Evolutionary conservation across 2,888 invertebrate genomes (phyloP).

Genomic region (Xylota sylvarum): DNA sequence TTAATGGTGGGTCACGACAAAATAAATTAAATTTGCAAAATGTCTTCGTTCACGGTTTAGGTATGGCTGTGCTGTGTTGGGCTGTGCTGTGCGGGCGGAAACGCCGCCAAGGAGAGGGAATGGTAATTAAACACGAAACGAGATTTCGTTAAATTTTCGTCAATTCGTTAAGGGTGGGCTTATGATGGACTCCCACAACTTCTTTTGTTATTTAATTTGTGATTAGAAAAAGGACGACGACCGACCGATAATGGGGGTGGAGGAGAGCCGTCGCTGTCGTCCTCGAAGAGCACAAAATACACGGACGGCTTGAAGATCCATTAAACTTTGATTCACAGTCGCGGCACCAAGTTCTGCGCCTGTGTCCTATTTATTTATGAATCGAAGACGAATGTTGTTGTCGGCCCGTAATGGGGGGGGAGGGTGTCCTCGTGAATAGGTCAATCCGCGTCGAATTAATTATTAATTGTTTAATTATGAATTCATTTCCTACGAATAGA

Average conservation of each 20-base stretch:
- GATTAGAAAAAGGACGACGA: constrained; percentile 27
- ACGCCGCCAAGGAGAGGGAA: constrained; percentile 4
- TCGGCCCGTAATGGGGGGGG: no score
- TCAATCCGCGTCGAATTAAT: constrained; percentile 62
- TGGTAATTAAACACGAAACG: constrained; percentile 67
- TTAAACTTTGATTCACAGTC: constrained; percentile 54
- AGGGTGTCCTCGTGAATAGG: constrained; percentile 47
- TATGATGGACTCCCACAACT: constrained; percentile 4
- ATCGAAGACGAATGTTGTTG: constrained; percentile 50
- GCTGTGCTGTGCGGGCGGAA: background rate
- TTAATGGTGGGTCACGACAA: constrained; percentile 36
- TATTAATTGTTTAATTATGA: constrained; percentile 58
- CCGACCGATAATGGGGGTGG: no score
- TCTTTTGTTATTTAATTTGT: constrained; percentile 26
- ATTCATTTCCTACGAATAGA: constrained; percentile 12
- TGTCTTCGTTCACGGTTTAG: constrained; percentile 33
- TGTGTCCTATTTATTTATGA: constrained; percentile 44
- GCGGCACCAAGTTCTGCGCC: background rate
- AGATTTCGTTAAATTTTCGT: constrained; percentile 56
- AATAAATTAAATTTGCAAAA: constrained; percentile 67
- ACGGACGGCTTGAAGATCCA: background rate
- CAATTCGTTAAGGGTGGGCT: constrained; percentile 35
- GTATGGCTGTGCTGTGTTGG: no score
- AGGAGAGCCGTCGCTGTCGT: background rate
- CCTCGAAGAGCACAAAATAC: background rate